Conservation (phyloP, 2,113 vertebrate genomes). For the Perccottus glenii region DNA sequence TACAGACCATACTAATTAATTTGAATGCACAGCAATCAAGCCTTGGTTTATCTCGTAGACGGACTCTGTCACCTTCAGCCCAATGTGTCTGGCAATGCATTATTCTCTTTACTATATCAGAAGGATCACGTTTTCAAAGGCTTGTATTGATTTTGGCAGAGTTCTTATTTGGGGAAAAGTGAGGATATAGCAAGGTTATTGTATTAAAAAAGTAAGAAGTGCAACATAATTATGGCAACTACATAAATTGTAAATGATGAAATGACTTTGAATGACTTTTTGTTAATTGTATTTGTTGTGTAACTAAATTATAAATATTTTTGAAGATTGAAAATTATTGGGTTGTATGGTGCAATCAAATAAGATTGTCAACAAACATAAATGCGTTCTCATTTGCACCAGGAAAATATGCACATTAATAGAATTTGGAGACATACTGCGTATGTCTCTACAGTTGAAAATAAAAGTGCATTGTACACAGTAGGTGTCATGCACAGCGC, state of each 20-base stretch:
- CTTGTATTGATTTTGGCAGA: slow-evolving; percentile 32
- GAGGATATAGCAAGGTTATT: slow-evolving; percentile 27
- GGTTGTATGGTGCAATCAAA: no score
- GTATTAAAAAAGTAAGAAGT: slow-evolving; percentile 36
- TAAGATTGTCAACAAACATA: neutral
- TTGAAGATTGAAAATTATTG: no score
- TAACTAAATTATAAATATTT: no score
- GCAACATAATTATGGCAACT: slow-evolving; percentile 35
- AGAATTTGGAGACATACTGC: slow-evolving; percentile 26
- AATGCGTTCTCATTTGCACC: slow-evolving; percentile 25
- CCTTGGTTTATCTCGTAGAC: neutral
- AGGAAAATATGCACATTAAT: slow-evolving; percentile 28
- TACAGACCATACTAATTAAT: neutral
- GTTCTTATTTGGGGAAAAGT: slow-evolving; percentile 12
- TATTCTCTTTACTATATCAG: slow-evolving; percentile 28
- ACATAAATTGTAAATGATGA: slow-evolving; percentile 18
- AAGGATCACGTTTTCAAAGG: slow-evolving; percentile 23
- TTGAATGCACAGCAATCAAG: neutral
- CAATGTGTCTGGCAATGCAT: slow-evolving; percentile 5
- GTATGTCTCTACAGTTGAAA: slow-evolving; percentile 22
- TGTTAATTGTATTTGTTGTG: no score
- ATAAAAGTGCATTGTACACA: slow-evolving; percentile 48
- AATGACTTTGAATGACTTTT: slow-evolving; percentile 16
- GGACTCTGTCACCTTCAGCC: neutral
- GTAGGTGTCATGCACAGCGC: slow-evolving; percentile 29